Conservation (phyloP, 2,888 invertebrate species). For the Listrodromus nycthemerus region DNA sequence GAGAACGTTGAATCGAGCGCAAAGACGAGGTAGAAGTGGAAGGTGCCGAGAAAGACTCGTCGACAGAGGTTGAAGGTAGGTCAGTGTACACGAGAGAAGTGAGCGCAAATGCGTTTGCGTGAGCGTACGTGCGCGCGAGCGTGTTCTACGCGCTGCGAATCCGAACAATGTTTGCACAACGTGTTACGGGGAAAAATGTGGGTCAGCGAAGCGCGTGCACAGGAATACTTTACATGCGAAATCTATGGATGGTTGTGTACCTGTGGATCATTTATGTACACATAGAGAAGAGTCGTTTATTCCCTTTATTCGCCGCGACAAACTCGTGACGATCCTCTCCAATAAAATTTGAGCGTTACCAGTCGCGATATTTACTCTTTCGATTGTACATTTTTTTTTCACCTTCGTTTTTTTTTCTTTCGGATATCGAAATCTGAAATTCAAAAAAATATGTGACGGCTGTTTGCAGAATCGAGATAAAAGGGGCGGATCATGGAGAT, state of each 20-base stretch:
- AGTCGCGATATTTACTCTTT: not conserved
- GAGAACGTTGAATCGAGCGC: constrained; percentile 42
- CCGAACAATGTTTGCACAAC: constrained; percentile 63
- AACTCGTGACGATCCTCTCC: constrained; percentile 1
- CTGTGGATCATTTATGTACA: constrained; percentile 30
- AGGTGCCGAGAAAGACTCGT: constrained; percentile 22
- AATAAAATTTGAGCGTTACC: not conserved
- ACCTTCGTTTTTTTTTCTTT: no score
- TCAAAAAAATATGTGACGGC: no score
- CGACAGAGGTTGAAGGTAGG: constrained; percentile 63
- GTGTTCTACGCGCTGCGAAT: constrained; percentile 61
- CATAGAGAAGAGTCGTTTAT: constrained; percentile 12
- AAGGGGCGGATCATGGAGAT: not conserved
- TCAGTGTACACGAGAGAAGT: constrained; percentile 50
- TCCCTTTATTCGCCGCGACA: constrained; percentile 2
- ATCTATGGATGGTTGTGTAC: constrained; percentile 8
- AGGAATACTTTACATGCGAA: constrained; percentile 7
- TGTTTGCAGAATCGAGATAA: constrained; percentile 16
- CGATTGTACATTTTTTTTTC: no score
- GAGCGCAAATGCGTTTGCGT: constrained; percentile 52
- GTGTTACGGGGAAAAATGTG: constrained; percentile 59
- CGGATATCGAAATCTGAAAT: no score
- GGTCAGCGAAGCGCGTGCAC: constrained; percentile 51
- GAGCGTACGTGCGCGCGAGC: constrained; percentile 42
- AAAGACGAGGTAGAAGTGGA: constrained; percentile 39